Conservation (phyloP, 1,140 invertebrate species). For the Meteorus sp. region DNA sequence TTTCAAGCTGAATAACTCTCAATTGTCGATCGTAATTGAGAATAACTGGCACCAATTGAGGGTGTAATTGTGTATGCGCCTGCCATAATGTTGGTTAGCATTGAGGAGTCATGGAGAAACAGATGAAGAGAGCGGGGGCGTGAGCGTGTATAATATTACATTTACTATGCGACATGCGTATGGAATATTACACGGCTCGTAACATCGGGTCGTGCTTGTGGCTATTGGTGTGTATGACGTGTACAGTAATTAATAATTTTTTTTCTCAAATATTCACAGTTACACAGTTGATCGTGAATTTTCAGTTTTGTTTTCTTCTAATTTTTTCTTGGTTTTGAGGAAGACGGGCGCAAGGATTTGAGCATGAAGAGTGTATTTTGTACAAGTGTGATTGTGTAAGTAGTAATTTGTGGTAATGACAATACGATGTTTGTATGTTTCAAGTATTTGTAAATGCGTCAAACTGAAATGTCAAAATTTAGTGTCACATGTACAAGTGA, state of each 20-base stretch:
- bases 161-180: slow-evolving; percentile 25
- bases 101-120: slow-evolving; percentile 4
- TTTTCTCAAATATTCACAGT: not conserved
- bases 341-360: not conserved
- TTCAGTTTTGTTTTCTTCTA: slow-evolving; percentile 6
- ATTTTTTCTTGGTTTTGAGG: not conserved
- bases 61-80: slow-evolving; percentile 16
- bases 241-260: slow-evolving; percentile 6
- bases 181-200: slow-evolving; percentile 22
- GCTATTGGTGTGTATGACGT: slow-evolving; percentile 23
- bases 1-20: slow-evolving; percentile 13
- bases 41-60: slow-evolving; percentile 8
- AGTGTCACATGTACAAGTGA: not conserved
- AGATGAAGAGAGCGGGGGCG: not conserved
- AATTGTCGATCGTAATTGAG: slow-evolving; percentile 14
- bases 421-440: too few relatives aligned
- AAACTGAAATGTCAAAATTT: too few relatives aligned
- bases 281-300: slow-evolving; percentile 4
- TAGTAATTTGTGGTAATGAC: too few relatives aligned
- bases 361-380: too few relatives aligned
- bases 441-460: too few relatives aligned
- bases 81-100: slow-evolving; percentile 21
- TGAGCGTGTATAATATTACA: too few relatives aligned
- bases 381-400: too few relatives aligned
- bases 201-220: slow-evolving; percentile 24